These are phyloP conservation scores for Pseudoatta argentina DNA, from an alignment of 1,140 invertebrate species.

Conservation along the genomic window DNA sequence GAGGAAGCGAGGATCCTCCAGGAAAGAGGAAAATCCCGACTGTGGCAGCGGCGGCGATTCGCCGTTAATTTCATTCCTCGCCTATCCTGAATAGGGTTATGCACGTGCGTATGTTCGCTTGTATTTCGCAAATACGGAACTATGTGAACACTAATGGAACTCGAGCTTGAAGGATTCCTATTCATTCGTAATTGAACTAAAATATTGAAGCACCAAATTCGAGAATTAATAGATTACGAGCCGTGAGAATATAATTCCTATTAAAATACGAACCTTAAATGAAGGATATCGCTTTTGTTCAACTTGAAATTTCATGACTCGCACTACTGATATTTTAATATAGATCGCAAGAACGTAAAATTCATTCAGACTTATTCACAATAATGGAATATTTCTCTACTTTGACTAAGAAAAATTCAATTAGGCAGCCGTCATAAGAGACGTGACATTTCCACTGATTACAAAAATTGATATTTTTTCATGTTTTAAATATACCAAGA, in stretches of 20 bases:
- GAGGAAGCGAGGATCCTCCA: constrained; percentile 70
- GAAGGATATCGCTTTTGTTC: not conserved
- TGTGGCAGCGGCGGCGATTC: constrained; percentile 11
- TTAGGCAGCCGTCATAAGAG: constrained; percentile 29
- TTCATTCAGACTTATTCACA: constrained; percentile 8
- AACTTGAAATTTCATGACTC: not conserved
- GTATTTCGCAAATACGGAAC: not conserved
- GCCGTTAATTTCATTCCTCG: constrained; percentile 63
- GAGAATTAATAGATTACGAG: constrained; percentile 11
- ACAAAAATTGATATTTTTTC: constrained; percentile 22
- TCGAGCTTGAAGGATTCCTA: not conserved
- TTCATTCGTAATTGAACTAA: constrained; percentile 3
- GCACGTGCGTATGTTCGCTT: constrained; percentile 39
- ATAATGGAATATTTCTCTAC: not conserved
- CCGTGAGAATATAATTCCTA: not conserved
- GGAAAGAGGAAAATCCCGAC: constrained; percentile 71
- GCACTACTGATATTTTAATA: constrained; percentile 1
- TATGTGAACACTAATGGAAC: not conserved
- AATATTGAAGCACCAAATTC: not conserved
- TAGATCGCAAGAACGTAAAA: not conserved
- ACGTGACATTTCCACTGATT: constrained; percentile 1
- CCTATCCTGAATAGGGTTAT: constrained; percentile 4
- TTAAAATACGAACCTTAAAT: constrained; percentile 3
- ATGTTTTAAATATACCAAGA: not conserved
- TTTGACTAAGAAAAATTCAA: constrained; percentile 23